A percentile compares a stretch with the other conserved stretches of the same genome.
Evolutionary conservation across 2,797 vertebrate genomes (phyloP).

Genomic region (Phaenicophaeus curvirostris): DNA sequence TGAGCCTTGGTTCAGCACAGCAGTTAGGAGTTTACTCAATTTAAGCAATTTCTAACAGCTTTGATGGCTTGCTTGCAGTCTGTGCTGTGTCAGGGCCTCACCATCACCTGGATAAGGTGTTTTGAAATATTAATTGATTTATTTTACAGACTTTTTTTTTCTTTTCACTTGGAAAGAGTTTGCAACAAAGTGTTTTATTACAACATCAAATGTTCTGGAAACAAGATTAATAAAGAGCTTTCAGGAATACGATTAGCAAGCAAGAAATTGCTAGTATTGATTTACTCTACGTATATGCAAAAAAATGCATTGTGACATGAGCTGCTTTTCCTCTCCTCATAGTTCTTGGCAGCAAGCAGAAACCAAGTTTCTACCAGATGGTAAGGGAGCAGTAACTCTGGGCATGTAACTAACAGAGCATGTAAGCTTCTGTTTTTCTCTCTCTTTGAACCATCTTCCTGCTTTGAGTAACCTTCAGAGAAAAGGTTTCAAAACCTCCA

Average conservation of each 20-base stretch:
- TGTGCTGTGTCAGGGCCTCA: background rate
- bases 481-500: background rate
- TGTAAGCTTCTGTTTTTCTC: background rate
- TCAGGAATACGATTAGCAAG: background rate
- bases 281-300: background rate
- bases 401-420: background rate
- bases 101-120: background rate
- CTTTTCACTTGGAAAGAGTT: background rate
- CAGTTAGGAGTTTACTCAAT: background rate
- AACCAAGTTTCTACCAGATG: background rate
- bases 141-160: background rate
- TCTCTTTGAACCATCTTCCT: background rate
- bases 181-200: background rate
- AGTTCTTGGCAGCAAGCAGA: background rate
- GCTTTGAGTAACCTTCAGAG: background rate
- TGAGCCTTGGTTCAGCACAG: background rate
- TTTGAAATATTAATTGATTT: background rate
- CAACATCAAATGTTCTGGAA: background rate
- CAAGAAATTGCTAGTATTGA: slow-evolving; percentile 1
- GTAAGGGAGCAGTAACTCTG: background rate
- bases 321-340: background rate
- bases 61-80: background rate
- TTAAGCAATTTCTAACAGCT: background rate
- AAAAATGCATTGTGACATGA: background rate
- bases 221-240: background rate